Base-by-base conservation (phyloP, 2,113 vertebrate species). In the Dromas ardeola region DNA sequence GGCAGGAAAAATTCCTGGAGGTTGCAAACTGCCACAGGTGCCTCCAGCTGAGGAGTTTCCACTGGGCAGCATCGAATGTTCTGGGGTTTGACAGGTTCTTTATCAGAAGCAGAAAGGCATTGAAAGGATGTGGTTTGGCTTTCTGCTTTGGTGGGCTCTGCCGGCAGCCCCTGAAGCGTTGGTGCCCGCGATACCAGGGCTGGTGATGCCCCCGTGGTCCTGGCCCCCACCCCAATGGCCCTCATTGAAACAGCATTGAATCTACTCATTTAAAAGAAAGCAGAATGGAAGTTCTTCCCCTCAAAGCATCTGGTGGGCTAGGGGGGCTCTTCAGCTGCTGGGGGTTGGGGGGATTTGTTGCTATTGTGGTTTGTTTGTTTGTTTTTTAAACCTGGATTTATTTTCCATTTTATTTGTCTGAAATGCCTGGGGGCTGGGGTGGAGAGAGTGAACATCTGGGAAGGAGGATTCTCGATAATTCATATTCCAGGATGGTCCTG, bases 101-200 rank as follows among this genome's bases (percentile, higher is more conserved):
- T 70, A 36, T 10, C 58, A 52, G 45, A 53, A 66, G 71, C 20
- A 58, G 29, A 72, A 78, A 72, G 45, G n/a, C 53, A 29, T 6
- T 0, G 1, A 79, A 66, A 42, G 0, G 7, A 42, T 40, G 43
- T 1, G 4, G 13, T 53, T 59, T 58, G 29, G 27, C 6, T 82
- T 63, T 70, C 30, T 36, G 72, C 38, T 77, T 20, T 14, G n/a
- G 32, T 29, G 30, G 13, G 27, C 55, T 16, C 47, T 59, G 52
- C 34, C 4, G 2, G 45, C 43, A 73, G 43, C 50, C 27, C 66
- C 65, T 1, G 1, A 11, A 9, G 15, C 9, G 22, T 34, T 1
- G 0, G 65, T 1, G 3, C 15, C 36, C 6, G 10, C 0, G 10
- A 49, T 36, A 62, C n/a, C 5, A 1, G 65, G 50, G 18, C 34